Conservation (phyloP, 2,113 vertebrate genomes). For the Scomber colias region DNA sequence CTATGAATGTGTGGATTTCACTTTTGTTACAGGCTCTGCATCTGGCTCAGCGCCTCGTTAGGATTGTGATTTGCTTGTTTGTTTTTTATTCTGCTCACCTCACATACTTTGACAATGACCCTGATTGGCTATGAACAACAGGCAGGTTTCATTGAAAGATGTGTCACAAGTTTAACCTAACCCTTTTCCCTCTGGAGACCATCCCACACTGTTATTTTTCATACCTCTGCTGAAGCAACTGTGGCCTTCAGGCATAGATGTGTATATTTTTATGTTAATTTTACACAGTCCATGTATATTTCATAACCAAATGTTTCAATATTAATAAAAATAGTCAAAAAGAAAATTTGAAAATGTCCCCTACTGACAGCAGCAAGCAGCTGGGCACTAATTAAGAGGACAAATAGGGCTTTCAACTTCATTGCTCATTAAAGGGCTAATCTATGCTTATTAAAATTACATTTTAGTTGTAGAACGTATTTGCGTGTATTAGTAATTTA, state of each 20-base stretch:
- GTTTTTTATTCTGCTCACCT: slow-evolving; percentile 9
- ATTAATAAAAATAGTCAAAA: slow-evolving; percentile 15
- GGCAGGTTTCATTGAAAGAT: slow-evolving; percentile 38
- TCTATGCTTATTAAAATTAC: slow-evolving; percentile 44
- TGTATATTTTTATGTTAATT: slow-evolving; percentile 9
- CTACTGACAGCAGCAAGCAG: slow-evolving; percentile 31
- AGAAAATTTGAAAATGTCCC: neutral
- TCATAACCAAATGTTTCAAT: slow-evolving; percentile 17
- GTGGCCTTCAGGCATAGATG: slow-evolving; percentile 8
- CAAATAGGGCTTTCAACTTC: slow-evolving; percentile 51
- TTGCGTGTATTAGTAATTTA: neutral
- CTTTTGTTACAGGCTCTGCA: neutral
- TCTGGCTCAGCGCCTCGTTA: neutral
- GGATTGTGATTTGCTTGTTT: slow-evolving; percentile 2
- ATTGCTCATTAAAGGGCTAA: slow-evolving; percentile 46
- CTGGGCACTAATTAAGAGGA: slow-evolving; percentile 45
- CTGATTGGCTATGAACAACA: slow-evolving; percentile 40
- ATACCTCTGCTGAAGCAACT: slow-evolving; percentile 20
- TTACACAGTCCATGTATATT: slow-evolving; percentile 15
- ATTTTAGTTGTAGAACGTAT: slow-evolving; percentile 32
- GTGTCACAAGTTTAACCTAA: slow-evolving; percentile 44
- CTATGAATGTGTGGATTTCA: neutral
- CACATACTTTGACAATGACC: slow-evolving; percentile 21
- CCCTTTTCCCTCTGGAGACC: slow-evolving; percentile 29
- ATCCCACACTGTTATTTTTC: slow-evolving; percentile 36